A percentile compares a stretch with the other conserved stretches of the same genome.
These are phyloP conservation scores for Spatulosminthurus flaviceps DNA, from an alignment of 2,888 invertebrate genomes.

Conservation along the genomic window DNA sequence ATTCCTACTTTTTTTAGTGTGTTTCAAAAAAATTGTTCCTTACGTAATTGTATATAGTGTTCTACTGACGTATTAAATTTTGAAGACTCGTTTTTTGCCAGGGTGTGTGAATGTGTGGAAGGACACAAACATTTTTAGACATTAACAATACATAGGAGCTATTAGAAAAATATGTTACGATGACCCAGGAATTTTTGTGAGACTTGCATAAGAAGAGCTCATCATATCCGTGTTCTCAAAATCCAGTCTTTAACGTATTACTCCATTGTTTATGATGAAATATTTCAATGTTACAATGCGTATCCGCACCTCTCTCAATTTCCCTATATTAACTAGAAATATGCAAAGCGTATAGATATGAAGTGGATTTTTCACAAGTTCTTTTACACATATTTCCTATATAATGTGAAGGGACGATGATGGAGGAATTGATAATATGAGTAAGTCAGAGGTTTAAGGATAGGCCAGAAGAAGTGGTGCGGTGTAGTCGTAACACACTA, in stretches of 20 bases:
- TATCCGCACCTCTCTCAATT: neutral
- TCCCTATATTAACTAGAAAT: neutral
- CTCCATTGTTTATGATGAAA: slow-evolving; percentile 4
- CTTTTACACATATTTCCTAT: neutral
- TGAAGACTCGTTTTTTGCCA: too few species aligned
- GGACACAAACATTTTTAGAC: too few species aligned
- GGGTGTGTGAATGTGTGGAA: too few species aligned
- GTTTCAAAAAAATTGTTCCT: too few species aligned
- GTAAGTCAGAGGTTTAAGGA: neutral
- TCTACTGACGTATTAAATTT: too few species aligned
- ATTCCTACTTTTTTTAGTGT: too few species aligned
- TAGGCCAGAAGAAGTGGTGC: slow-evolving; percentile 14
- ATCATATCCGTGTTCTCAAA: slow-evolving; percentile 39
- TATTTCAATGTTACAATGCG: neutral
- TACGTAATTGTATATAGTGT: too few species aligned
- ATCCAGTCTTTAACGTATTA: slow-evolving; percentile 29
- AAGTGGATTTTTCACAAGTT: too few species aligned
- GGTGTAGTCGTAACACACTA: slow-evolving; percentile 6
- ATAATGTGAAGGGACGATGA: neutral
- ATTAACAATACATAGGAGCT: neutral
- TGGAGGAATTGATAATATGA: neutral
- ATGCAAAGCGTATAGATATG: neutral
- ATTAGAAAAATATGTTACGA: neutral
- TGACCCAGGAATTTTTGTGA: slow-evolving; percentile 20
- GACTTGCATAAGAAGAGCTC: neutral